Percentiles rank a stretch among this genome's conserved stretches.
These are phyloP conservation scores for Sabatieria punctata DNA, from an alignment of 2,888 invertebrate species.

Conservation along the genomic window DNA sequence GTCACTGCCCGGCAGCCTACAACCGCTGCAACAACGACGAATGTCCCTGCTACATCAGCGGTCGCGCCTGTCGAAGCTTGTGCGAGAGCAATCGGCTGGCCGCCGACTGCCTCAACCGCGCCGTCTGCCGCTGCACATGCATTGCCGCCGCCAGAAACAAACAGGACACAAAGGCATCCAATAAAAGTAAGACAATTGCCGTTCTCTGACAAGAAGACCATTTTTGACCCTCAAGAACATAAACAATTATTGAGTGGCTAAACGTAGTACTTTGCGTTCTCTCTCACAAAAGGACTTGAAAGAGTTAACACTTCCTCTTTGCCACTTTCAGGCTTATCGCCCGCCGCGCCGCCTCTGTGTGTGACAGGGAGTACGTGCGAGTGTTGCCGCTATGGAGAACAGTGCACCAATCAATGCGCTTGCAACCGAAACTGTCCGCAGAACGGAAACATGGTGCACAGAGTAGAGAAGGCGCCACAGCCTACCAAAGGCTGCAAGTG, in stretches of 20 bases:
- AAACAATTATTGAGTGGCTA: too few species aligned
- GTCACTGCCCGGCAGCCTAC: not conserved
- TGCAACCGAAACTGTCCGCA: not conserved
- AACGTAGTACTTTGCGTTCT: too few species aligned
- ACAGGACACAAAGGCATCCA: too few species aligned
- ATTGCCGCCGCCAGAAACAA: not conserved
- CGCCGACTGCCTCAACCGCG: conserved; percentile 6
- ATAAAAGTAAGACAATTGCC: too few species aligned
- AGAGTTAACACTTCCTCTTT: too few species aligned
- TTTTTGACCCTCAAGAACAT: too few species aligned
- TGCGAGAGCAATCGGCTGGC: conserved; percentile 2
- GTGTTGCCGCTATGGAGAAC: conserved; percentile 1
- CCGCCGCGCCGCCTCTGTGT: not conserved
- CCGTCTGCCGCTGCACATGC: conserved; percentile 3
- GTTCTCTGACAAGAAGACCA: too few species aligned
- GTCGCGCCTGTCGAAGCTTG: not conserved
- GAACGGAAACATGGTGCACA: too few species aligned
- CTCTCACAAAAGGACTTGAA: too few species aligned
- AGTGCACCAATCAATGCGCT: conserved; percentile 3
- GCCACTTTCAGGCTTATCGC: too few species aligned
- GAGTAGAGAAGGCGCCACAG: not conserved
- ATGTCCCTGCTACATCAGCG: conserved; percentile 3
- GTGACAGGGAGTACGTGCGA: conserved; percentile 1
- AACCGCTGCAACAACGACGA: not conserved
- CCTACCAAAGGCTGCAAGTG: not conserved